These are phyloP conservation scores for Pinna nobilis DNA, from an alignment of 1,140 invertebrate species.

Conservation along the genomic window DNA sequence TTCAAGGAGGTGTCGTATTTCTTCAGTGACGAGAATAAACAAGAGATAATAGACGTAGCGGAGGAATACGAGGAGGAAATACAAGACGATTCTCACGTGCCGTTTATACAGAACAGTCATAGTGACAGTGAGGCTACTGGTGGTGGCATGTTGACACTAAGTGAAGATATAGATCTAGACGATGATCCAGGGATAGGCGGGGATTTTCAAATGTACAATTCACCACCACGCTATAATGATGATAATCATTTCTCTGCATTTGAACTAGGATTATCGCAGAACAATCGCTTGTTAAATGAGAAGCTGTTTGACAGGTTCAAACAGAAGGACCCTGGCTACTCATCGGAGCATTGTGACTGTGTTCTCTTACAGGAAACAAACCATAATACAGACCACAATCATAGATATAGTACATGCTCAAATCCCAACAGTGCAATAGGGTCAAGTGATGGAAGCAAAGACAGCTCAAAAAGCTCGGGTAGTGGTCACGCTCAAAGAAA, in stretches of 20 bases:
- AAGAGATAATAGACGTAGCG: constrained; percentile 35
- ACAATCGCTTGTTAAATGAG: constrained; percentile 29
- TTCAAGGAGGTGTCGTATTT: constrained; percentile 71
- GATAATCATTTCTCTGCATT: background rate
- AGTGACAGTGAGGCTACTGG: constrained; percentile 19
- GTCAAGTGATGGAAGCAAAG: constrained; percentile 71
- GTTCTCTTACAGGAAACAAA: constrained; percentile 43
- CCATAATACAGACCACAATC: constrained; percentile 49
- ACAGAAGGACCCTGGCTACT: background rate
- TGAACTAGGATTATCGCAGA: background rate
- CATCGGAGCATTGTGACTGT: constrained; percentile 60
- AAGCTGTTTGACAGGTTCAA: constrained; percentile 32
- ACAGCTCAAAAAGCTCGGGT: constrained; percentile 75
- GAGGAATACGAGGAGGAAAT: constrained; percentile 50
- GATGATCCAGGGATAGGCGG: constrained; percentile 18
- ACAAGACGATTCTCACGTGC: constrained; percentile 22
- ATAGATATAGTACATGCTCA: constrained; percentile 55
- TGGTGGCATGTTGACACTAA: background rate
- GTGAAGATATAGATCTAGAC: background rate
- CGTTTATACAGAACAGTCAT: constrained; percentile 18
- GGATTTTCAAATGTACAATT: background rate
- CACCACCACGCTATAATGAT: constrained; percentile 3
- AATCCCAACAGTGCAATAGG: constrained; percentile 62
- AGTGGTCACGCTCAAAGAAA: constrained; percentile 67
- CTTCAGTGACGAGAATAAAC: constrained; percentile 63